Base-by-base conservation (phyloP, 2,797 vertebrate species). In the Microtus agrestis region DNA sequence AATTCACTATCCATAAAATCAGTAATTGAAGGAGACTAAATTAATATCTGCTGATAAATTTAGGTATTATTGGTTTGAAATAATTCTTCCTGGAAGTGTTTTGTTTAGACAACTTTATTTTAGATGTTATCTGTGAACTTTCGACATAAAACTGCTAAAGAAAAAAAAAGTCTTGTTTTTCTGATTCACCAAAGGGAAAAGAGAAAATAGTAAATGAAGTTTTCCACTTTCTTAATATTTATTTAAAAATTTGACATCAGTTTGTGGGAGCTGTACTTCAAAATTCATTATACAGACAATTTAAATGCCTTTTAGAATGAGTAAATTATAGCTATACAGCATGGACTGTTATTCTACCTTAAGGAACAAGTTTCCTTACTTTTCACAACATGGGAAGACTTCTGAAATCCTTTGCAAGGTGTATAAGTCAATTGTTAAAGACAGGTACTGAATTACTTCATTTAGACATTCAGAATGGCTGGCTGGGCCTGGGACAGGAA, bases 91-190 rank as follows among this genome's bases (percentile, higher is more conserved):
- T 91, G 0, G 77, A 90, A 80, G 5, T 8, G 0, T 54, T 8
- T 37, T 59, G 34, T 65, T 82, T 96, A 69, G 92, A 82, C 79
- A 11, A 31, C 0, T 17, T 82, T 21, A 78, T 92, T 93, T 40
- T 8, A 54, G 46, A 27, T 13, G 78, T 4, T 85, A 77, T 23
- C 5, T 7, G 2, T 59, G 51, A n/a, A 87, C 48, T 74, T 74
- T 96, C 21, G 74, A 1, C 80, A 69, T 54, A 91, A 91, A 78
- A 5, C 9, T 80, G 27, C 69, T 21, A 7, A 77, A 46, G 85
- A 77, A 54, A 90, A 90, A 86, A 13, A 92, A 86, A 86, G 17
- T 56, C 4, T 31, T 90, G 11, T 80, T 95, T 95, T 10, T 74
- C 1, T 51, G 3, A 85, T 21, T 15, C 77, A 63, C 46, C 63